A percentile compares a stretch with the other conserved stretches of the same genome.
These are phyloP conservation scores for Acholoe squamosa DNA, from an alignment of 2,888 invertebrate species.

Conservation along the genomic window DNA sequence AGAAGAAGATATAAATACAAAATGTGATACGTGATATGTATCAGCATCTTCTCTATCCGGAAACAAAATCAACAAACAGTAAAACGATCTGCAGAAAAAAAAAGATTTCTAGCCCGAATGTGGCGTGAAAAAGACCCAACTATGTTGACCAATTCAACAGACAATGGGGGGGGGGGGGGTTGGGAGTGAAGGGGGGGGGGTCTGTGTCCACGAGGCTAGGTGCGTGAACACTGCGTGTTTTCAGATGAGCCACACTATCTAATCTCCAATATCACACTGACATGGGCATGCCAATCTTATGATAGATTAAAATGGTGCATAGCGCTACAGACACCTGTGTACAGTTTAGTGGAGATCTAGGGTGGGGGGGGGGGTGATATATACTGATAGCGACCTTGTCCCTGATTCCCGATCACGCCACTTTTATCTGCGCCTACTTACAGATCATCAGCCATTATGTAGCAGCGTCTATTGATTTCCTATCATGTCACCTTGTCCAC, in stretches of 20 bases:
- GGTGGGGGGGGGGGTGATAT: too few relatives aligned
- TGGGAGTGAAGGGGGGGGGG: not conserved
- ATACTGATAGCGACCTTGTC: not conserved
- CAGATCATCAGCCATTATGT: not conserved
- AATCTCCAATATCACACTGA: not conserved
- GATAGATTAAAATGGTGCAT: too few relatives aligned
- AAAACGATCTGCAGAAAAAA: too few relatives aligned
- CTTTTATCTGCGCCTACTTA: not conserved
- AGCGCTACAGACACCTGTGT: too few relatives aligned
- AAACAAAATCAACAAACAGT: too few relatives aligned
- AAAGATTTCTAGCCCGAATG: too few relatives aligned
- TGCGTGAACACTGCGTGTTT: not conserved
- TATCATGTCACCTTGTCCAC: not conserved
- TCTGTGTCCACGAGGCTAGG: not conserved
- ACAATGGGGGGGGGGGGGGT: not conserved
- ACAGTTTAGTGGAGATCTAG: too few relatives aligned
- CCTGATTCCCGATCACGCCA: conserved; percentile 9
- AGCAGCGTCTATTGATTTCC: not conserved
- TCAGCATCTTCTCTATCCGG: too few relatives aligned
- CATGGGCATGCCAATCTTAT: not conserved
- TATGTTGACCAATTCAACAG: too few relatives aligned
- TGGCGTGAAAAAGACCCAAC: too few relatives aligned
- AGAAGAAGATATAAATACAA: too few relatives aligned
- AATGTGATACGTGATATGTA: too few relatives aligned
- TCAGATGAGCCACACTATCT: not conserved